Conservation (phyloP, 2,888 invertebrate genomes). For the Hartigia nigra region DNA sequence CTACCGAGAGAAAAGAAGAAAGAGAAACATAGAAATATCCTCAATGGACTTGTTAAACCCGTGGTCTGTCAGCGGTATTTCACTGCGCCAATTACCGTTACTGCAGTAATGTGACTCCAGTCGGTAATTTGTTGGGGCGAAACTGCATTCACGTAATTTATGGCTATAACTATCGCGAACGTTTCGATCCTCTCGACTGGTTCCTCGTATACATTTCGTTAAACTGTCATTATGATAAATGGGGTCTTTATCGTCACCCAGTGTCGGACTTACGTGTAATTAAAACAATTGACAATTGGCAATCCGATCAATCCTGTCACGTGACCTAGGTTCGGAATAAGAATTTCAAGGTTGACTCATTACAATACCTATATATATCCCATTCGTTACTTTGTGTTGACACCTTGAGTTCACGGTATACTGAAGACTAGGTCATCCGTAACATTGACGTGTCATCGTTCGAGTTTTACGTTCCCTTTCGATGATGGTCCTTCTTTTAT, state of each 20-base stretch:
- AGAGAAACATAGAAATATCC: not conserved
- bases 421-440: constrained; percentile 4
- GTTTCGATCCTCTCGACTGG: not conserved
- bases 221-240: not conserved
- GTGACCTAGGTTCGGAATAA: not conserved
- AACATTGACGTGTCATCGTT: constrained; percentile 4
- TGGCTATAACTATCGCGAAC: constrained; percentile 13
- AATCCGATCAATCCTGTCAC: not conserved
- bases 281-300: not conserved
- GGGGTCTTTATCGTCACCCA: not conserved
- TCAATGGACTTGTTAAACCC: constrained; percentile 34
- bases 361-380: not conserved
- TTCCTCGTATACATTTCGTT: not conserved
- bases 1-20: not conserved
- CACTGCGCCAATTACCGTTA: constrained; percentile 35
- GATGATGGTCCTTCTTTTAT: not conserved
- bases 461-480: constrained; percentile 3
- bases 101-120: constrained; percentile 30
- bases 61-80: constrained; percentile 32
- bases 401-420: not conserved
- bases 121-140: constrained; percentile 37
- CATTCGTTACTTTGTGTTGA: not conserved
- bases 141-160: constrained; percentile 35
- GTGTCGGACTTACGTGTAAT: not conserved
- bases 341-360: not conserved